These are phyloP conservation scores for Melanerpes aurifrons DNA, from an alignment of 2,113 vertebrate species.

Conservation along the genomic window DNA sequence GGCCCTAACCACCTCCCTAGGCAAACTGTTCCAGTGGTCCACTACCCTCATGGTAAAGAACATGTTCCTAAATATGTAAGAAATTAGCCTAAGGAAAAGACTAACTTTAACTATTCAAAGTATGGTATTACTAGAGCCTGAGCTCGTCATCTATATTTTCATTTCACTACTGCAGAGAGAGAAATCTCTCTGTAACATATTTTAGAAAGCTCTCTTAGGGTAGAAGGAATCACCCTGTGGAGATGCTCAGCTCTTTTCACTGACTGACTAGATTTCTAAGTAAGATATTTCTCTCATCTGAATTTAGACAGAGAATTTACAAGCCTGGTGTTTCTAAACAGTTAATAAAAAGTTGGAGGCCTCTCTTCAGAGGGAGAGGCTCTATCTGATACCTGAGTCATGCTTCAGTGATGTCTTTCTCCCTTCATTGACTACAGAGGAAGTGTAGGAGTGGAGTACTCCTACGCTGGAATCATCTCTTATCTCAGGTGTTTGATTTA, in stretches of 20 bases:
- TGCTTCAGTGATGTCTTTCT: constrained; percentile 28
- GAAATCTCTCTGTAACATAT: not conserved
- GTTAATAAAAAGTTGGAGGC: constrained; percentile 46
- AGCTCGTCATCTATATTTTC: not conserved
- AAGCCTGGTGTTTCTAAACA: constrained; percentile 12
- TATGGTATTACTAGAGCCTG: not conserved
- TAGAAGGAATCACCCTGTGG: not conserved
- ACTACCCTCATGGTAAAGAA: too few species aligned
- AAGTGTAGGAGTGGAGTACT: constrained; percentile 40
- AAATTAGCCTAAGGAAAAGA: not conserved
- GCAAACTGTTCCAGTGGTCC: too few species aligned
- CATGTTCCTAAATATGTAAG: not conserved
- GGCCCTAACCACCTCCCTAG: too few species aligned
- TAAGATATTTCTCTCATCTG: not conserved
- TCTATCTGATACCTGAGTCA: constrained; percentile 49
- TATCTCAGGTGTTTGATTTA: constrained; percentile 33
- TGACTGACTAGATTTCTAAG: not conserved
- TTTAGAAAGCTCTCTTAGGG: not conserved
- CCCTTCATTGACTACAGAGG: constrained; percentile 57
- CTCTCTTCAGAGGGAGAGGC: constrained; percentile 23
- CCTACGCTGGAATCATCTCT: constrained; percentile 21
- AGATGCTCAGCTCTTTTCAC: not conserved
- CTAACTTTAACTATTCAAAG: not conserved
- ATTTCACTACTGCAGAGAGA: not conserved
- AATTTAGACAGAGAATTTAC: constrained; percentile 9